phyloP scores from a whole-genome alignment of 2,113 vertebrate species.

The Montifringilla adamsi region DNA sequence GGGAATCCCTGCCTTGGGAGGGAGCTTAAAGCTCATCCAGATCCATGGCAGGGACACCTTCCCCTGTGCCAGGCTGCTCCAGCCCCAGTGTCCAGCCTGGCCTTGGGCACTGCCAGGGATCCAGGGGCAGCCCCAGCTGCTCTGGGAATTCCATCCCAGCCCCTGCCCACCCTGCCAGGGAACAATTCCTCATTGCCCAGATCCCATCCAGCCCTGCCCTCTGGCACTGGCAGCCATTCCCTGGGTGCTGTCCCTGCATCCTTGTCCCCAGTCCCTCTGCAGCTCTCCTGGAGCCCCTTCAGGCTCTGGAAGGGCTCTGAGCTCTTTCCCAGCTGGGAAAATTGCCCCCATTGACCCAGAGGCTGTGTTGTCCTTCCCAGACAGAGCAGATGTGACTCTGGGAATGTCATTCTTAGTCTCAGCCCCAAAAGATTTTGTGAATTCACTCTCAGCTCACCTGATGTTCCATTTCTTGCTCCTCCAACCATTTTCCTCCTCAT shows the following conservation, averaged over 20 bases:
- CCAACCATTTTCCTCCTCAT: neutral
- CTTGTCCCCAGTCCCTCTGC: neutral
- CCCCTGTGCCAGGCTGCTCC: neutral
- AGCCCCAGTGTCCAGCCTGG: neutral
- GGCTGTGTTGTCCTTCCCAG: neutral
- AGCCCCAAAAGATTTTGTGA: neutral
- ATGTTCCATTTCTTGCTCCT: neutral
- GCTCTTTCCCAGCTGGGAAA: neutral
- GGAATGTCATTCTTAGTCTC: neutral
- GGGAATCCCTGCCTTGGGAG: neutral
- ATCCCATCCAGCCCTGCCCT: accelerated
- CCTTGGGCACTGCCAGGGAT: neutral
- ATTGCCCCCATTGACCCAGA: neutral
- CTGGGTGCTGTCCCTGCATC: accelerated
- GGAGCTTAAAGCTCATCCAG: neutral
- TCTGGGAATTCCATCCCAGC: neutral
- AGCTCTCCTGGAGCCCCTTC: neutral
- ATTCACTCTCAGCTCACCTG: neutral
- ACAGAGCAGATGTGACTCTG: neutral
- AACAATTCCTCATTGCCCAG: neutral
- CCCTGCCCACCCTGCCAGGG: neutral
- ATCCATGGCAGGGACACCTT: neutral
- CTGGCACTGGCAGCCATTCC: neutral
- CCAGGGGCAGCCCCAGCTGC: neutral
- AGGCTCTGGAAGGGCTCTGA: neutral